A percentile compares a stretch with the other conserved stretches of the same genome.
These are phyloP conservation scores for Stomorhina lunata DNA, from an alignment of 2,888 invertebrate species.

Conservation along the genomic window DNA sequence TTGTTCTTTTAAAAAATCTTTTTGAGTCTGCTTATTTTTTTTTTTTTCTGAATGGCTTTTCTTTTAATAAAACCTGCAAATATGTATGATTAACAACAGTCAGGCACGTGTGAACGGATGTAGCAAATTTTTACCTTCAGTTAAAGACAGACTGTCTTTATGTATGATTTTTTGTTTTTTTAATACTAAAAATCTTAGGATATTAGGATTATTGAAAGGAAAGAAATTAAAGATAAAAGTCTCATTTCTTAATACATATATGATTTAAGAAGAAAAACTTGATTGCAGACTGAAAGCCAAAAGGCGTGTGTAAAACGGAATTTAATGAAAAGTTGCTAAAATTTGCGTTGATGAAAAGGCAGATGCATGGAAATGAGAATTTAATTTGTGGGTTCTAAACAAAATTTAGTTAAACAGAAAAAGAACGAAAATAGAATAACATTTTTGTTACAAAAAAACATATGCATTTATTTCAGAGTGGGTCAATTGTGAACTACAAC, in stretches of 20 bases:
- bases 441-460: too few species aligned
- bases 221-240: constrained; percentile 11
- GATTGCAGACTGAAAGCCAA: constrained; percentile 15
- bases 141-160: not conserved
- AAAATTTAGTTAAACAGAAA: not conserved
- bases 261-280: not conserved
- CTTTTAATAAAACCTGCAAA: constrained; percentile 7
- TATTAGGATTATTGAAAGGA: constrained; percentile 22
- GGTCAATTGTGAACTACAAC: too few species aligned
- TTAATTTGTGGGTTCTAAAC: not conserved
- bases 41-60: not conserved
- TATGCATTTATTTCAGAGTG: too few species aligned
- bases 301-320: not conserved
- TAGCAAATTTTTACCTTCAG: too few species aligned
- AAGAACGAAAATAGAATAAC: too few species aligned
- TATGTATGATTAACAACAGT: constrained; percentile 17
- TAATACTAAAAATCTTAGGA: not conserved
- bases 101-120: not conserved
- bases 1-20: not conserved
- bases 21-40: not conserved
- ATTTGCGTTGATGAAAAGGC: not conserved
- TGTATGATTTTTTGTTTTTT: not conserved
- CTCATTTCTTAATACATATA: not conserved
- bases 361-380: not conserved
- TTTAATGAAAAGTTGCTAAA: constrained; percentile 5